phyloP scores from a whole-genome alignment of 37 sponge, comb jelly and placozoan species.

The Chondrosia reniformis region DNA sequence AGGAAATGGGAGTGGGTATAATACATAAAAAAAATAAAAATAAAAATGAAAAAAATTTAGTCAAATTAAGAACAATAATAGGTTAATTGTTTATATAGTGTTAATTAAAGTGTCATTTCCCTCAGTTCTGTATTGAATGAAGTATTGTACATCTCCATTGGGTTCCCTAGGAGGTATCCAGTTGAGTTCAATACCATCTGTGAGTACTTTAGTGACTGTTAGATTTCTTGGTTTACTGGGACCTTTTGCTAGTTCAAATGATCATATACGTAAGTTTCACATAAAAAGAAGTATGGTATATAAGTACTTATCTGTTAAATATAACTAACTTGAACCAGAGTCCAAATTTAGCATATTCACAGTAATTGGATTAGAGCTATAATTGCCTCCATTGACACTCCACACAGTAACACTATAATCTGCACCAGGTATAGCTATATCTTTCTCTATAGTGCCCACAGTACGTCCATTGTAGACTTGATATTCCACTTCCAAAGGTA shows the following conservation, averaged over 20 bases:
- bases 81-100: neutral
- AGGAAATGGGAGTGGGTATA: too few relatives aligned
- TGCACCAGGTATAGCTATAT: neutral
- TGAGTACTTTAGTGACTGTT: slow-evolving; percentile 1
- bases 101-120: neutral
- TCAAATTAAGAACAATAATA: too few relatives aligned
- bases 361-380: neutral
- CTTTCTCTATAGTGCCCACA: neutral
- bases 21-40: too few relatives aligned
- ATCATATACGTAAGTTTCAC: too few relatives aligned
- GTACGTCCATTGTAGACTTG: neutral
- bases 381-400: neutral
- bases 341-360: neutral
- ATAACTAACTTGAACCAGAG: too few relatives aligned
- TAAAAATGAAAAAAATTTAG: too few relatives aligned
- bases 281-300: too few relatives aligned
- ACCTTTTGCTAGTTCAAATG: too few relatives aligned
- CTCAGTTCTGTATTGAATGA: slow-evolving; percentile 13
- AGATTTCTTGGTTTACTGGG: slow-evolving; percentile 3
- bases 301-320: too few relatives aligned
- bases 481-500: slow-evolving; percentile 20
- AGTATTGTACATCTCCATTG: slow-evolving; percentile 10
- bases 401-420: neutral
- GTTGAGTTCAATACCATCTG: slow-evolving; percentile 23
- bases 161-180: slow-evolving; percentile 18